Base-by-base conservation (phyloP, 2,797 vertebrate species). In the Neosilurus mollespiculum region DNA sequence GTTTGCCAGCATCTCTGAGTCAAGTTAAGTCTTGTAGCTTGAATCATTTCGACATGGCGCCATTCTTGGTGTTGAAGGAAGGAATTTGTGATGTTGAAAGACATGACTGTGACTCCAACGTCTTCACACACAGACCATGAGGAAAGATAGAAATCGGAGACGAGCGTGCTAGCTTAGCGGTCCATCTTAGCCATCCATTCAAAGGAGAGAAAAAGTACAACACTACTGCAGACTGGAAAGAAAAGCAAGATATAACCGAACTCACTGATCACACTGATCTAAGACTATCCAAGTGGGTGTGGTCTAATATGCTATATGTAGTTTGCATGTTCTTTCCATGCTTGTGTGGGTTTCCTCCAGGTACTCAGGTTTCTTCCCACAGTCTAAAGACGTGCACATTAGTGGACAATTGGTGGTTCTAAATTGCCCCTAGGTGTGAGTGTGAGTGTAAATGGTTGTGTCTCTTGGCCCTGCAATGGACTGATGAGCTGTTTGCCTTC, bases 21-120 rank as follows among this genome's bases (percentile, higher is more conserved):
- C 75, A 51, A 69, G 34, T 78, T 10, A 53, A 58, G 18, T 82
- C 81, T 24, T 49, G 22, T n/a, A 78, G 54, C 64, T 78, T 56
- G 24, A 64, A 54, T 24, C 3, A 54, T 59, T 81, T 72, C n/a
- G 30, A 37, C 9, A 1, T 10, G 3, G 16, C 3, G 1, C 5
- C 11, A 4, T 64, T 20, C 2, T 37, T 69, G 64, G 64, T 66
- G 64, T 16, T 66, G 64, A 30, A 16, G 5, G 26, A 66, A 66
- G 26, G 14, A 66, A 30, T 66, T 37, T 22, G 1, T 69, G 34
- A 0, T 22, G 18, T 69, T 69, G 67, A 69, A 69, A 69, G 67
- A 69, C 4, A 43, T 9, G 30, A 67, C 8, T 34, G 2, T 67
- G 37, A 70, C 37, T 70, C 43, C 37, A 70, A 70, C 67, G 14